Evolutionary conservation across 1,140 invertebrate genomes (phyloP).

Genomic region (Charaxes varanes): DNA sequence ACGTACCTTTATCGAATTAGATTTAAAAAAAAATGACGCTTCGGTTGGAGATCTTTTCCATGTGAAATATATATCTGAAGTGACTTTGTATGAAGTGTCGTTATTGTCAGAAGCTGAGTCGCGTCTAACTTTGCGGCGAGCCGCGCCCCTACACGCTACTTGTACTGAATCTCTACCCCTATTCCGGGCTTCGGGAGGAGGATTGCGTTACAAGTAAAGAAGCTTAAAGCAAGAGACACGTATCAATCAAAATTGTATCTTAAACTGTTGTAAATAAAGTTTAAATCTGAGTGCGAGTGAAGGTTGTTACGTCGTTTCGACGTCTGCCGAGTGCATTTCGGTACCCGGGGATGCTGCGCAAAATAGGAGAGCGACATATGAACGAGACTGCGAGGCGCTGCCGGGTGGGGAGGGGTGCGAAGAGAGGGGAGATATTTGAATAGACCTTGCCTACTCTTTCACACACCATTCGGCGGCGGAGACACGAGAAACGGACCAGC

Average conservation of each 20-base stretch:
- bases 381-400: constrained; percentile 74
- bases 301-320: constrained; percentile 37
- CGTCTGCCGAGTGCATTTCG: constrained; percentile 54
- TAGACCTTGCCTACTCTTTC: constrained; percentile 62
- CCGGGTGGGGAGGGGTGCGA: constrained; percentile 59
- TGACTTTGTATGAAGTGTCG: constrained; percentile 50
- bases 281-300: constrained; percentile 9
- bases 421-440: constrained; percentile 69
- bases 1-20: constrained; percentile 32
- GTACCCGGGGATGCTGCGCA: constrained; percentile 75
- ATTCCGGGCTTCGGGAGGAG: constrained; percentile 69
- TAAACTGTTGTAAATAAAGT: constrained; percentile 20
- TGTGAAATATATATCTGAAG: too few relatives aligned
- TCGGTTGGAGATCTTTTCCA: too few relatives aligned
- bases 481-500: constrained; percentile 16
- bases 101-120: constrained; percentile 61
- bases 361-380: constrained; percentile 72
- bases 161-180: constrained; percentile 74
- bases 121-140: constrained; percentile 73
- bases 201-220: constrained; percentile 21
- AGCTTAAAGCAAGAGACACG: constrained; percentile 24
- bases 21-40: too few relatives aligned
- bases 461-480: constrained; percentile 26
- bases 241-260: constrained; percentile 17
- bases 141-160: constrained; percentile 72